A percentile compares a stretch with the other conserved stretches of the same genome.
These are phyloP conservation scores for Jaculus jaculus DNA, from an alignment of 2,113 vertebrate genomes.

Conservation along the genomic window DNA sequence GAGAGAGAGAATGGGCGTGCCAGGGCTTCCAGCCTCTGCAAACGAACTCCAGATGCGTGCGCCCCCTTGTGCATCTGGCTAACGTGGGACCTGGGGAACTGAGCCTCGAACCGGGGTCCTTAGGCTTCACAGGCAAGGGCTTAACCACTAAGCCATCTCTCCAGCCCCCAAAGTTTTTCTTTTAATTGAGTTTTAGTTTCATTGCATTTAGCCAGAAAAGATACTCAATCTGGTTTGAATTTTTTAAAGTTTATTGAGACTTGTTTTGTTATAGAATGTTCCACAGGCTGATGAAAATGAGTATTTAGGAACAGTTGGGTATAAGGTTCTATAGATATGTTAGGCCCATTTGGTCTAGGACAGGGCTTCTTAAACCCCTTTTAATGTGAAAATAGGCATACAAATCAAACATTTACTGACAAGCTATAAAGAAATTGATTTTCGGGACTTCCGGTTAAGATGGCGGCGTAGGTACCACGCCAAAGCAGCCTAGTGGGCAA, in stretches of 20 bases:
- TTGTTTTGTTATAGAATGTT: background rate
- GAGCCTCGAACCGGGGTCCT: no score
- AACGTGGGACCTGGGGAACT: no score
- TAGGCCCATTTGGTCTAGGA: background rate
- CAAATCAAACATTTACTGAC: background rate
- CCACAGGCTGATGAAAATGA: background rate
- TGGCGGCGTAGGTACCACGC: no score
- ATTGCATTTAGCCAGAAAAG: background rate
- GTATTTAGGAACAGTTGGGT: background rate
- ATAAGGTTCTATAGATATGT: background rate
- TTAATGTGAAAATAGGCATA: background rate
- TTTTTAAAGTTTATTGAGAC: background rate
- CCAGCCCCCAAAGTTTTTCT: background rate
- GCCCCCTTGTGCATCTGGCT: no score
- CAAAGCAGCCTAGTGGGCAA: no score
- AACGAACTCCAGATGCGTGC: no score
- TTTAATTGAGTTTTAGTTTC: background rate
- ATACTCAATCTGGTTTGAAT: background rate
- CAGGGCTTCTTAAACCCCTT: background rate
- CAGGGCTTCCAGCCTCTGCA: no score
- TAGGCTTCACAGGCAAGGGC: no score
- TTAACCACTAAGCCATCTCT: no score
- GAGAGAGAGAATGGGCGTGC: no score
- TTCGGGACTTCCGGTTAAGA: no score
- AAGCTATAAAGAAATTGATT: background rate